Evolutionary conservation across 2,888 invertebrate species (phyloP).

Genomic region (Heliconius cydno): DNA sequence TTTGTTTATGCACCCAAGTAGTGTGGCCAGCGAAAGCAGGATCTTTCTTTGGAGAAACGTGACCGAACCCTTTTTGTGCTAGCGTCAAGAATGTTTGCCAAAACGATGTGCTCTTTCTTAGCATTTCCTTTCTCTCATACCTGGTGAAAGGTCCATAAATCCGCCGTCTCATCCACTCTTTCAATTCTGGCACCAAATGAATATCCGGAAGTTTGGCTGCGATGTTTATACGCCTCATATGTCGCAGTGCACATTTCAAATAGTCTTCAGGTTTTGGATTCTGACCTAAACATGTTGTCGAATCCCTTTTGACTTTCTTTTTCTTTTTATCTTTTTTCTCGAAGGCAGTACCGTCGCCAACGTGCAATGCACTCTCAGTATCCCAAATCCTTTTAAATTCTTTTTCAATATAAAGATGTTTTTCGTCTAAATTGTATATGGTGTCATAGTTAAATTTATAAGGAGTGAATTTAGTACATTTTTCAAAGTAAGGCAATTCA

Average conservation of each 20-base stretch:
- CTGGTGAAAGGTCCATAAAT: conserved; percentile 62
- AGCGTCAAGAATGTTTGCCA: conserved; percentile 63
- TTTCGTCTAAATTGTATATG: conserved; percentile 68
- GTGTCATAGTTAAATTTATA: conserved; percentile 66
- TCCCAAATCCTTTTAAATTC: conserved; percentile 72
- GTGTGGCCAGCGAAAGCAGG: conserved; percentile 56
- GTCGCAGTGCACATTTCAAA: conserved; percentile 66
- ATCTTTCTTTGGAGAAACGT: conserved; percentile 58
- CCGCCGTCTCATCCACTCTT: conserved; percentile 74
- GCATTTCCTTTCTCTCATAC: conserved; percentile 53
- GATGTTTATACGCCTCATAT: conserved; percentile 62
- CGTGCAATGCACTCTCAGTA: conserved; percentile 66
- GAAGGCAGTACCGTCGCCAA: conserved; percentile 53
- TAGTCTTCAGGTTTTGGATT: conserved; percentile 67
- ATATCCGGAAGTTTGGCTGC: conserved; percentile 73
- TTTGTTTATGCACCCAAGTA: conserved; percentile 65
- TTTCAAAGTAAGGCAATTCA: conserved; percentile 68
- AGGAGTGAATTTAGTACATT: conserved; percentile 59
- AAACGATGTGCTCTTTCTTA: conserved; percentile 57
- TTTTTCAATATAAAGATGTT: conserved; percentile 62
- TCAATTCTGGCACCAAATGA: conserved; percentile 69
- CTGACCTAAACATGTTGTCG: conserved; percentile 63
- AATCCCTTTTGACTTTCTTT: conserved; percentile 53
- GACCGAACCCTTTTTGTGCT: conserved; percentile 57
- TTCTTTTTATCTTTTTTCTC: conserved; percentile 56